These are phyloP conservation scores for Drosophila malerkotliana DNA, from an alignment of 1,140 invertebrate species.

Conservation along the genomic window DNA sequence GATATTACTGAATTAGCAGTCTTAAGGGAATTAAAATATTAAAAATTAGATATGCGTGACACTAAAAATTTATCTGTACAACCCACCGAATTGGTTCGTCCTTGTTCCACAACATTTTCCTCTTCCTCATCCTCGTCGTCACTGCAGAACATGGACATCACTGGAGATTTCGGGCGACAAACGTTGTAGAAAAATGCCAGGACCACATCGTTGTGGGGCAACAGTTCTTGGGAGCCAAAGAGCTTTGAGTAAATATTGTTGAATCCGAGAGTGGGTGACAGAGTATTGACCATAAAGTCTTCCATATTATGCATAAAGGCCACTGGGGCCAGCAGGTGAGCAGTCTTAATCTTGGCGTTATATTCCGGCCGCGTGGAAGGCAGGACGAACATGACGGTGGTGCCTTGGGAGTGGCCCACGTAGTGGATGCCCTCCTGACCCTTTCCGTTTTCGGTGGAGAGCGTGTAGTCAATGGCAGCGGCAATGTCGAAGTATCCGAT, in stretches of 20 bases:
- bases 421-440: constrained; percentile 84
- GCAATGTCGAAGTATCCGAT: constrained; percentile 89
- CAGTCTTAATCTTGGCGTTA: constrained; percentile 86
- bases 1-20: constrained; percentile 85
- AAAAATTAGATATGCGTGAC: background rate
- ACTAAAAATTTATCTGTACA: constrained; percentile 84
- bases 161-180: constrained; percentile 83
- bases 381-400: constrained; percentile 86
- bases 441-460: constrained; percentile 73
- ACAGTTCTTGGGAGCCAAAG: constrained; percentile 43
- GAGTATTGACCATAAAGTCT: constrained; percentile 18
- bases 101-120: background rate
- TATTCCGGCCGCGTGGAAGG: constrained; percentile 87
- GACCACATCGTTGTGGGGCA: constrained; percentile 58
- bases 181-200: constrained; percentile 68
- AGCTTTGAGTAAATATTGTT: constrained; percentile 74
- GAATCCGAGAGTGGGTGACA: constrained; percentile 40
- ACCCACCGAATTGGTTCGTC: constrained; percentile 30
- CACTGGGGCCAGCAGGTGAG: constrained; percentile 87
- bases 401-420: constrained; percentile 85
- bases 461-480: constrained; percentile 87
- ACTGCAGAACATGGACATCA: constrained; percentile 49
- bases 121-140: background rate
- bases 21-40: constrained; percentile 79
- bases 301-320: constrained; percentile 64